phyloP scores from a whole-genome alignment of 2,888 invertebrate genomes.

The Drosophila mayaguana region DNA sequence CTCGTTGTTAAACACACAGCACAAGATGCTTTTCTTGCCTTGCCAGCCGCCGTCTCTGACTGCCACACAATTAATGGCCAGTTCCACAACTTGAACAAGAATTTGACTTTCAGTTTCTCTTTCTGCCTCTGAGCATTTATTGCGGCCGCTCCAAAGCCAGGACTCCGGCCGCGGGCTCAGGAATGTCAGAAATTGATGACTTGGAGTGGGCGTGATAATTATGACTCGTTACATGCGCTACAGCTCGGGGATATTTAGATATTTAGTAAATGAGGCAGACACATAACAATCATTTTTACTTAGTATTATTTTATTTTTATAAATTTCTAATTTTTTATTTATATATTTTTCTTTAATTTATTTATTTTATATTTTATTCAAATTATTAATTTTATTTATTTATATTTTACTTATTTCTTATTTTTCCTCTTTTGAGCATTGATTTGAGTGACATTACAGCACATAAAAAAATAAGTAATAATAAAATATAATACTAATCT shows the following conservation, averaged over 20 bases:
- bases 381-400: no score
- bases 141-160: background rate
- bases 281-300: no score
- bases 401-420: no score
- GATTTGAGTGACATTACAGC: no score
- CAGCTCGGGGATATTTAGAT: background rate
- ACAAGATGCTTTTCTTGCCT: conserved; percentile 12
- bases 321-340: no score
- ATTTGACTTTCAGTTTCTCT: conserved; percentile 55
- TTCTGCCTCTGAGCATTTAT: conserved; percentile 45
- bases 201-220: conserved; percentile 47
- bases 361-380: no score
- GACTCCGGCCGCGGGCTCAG: background rate
- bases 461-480: no score
- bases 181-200: conserved; percentile 41
- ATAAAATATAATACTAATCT: no score
- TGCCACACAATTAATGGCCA: conserved; percentile 56
- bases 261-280: background rate
- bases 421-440: no score
- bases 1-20: conserved; percentile 29
- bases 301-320: no score
- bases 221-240: conserved; percentile 34
- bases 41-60: conserved; percentile 29
- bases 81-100: conserved; percentile 43
- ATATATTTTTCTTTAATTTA: no score